Conservation (phyloP, 2,113 vertebrate species). For the Rhinoptilus africanus region DNA sequence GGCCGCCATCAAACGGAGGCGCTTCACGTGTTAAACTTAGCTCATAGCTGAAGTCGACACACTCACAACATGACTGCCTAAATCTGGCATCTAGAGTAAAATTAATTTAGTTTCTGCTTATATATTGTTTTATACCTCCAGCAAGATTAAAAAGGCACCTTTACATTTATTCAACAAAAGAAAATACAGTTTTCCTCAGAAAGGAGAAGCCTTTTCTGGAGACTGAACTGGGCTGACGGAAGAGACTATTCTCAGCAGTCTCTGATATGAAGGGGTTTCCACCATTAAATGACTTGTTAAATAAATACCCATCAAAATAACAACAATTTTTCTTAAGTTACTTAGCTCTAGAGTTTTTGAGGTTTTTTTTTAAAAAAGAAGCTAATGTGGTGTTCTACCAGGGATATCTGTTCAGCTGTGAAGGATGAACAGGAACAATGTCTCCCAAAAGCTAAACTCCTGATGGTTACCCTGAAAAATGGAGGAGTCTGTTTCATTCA, state of each 20-base stretch:
- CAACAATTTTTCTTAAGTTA: background rate
- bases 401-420: background rate
- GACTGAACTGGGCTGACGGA: background rate
- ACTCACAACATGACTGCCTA: background rate
- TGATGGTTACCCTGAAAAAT: background rate
- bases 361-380: background rate
- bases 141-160: background rate
- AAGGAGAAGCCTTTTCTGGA: background rate
- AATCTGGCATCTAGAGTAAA: background rate
- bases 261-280: background rate
- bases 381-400: background rate
- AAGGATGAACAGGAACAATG: background rate
- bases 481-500: background rate
- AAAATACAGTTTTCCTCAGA: background rate
- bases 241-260: background rate
- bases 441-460: background rate
- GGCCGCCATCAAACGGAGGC: background rate
- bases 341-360: background rate
- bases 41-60: background rate
- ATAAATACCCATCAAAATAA: background rate
- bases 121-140: background rate
- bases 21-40: background rate
- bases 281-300: background rate
- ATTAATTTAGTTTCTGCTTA: background rate
- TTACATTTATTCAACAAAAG: background rate